phyloP scores from a whole-genome alignment of 2,888 invertebrate species.

The Athalia circularis region DNA sequence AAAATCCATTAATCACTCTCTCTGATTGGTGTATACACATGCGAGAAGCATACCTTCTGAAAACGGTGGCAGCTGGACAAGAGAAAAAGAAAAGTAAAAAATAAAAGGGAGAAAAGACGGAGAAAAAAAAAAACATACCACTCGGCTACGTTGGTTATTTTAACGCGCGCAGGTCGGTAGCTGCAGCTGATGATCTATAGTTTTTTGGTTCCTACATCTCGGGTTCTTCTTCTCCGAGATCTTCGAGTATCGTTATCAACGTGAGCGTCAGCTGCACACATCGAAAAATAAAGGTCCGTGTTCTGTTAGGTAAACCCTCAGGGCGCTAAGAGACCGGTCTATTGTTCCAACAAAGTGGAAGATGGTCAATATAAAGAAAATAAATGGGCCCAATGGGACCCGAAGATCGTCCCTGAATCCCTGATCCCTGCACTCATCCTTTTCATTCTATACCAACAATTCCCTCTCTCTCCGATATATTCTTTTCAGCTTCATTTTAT shows the following conservation, averaged over 20 bases:
- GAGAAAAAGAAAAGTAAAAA: too few relatives aligned
- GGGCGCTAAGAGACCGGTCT: conserved; percentile 41
- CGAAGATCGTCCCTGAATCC: not conserved
- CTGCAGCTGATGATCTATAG: conserved; percentile 27
- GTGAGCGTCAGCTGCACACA: conserved; percentile 9
- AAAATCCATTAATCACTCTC: conserved; percentile 38
- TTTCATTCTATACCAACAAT: conserved; percentile 21
- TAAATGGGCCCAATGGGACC: conserved; percentile 32
- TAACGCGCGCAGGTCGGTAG: conserved; percentile 28
- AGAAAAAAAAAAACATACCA: not conserved
- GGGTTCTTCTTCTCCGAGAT: conserved; percentile 17
- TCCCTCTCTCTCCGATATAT: too few relatives aligned
- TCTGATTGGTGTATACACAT: conserved; percentile 5
- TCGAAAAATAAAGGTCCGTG: conserved; percentile 12
- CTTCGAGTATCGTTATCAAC: conserved; percentile 43
- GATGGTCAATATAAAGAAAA: conserved; percentile 41
- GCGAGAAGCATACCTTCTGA: not conserved
- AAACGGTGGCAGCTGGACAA: conserved; percentile 16
- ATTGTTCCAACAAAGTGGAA: conserved; percentile 45
- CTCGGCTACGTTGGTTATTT: conserved; percentile 2
- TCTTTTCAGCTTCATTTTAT: not conserved
- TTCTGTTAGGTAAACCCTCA: conserved; percentile 10
- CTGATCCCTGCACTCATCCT: not conserved
- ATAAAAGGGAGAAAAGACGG: not conserved
- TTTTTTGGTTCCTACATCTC: not conserved